Evolutionary conservation across 92 coral and sea anemone genomes (phyloP), one percentile per base, ranked within the genome.

Genomic region (Zoanthus sansibaricus): DNA sequence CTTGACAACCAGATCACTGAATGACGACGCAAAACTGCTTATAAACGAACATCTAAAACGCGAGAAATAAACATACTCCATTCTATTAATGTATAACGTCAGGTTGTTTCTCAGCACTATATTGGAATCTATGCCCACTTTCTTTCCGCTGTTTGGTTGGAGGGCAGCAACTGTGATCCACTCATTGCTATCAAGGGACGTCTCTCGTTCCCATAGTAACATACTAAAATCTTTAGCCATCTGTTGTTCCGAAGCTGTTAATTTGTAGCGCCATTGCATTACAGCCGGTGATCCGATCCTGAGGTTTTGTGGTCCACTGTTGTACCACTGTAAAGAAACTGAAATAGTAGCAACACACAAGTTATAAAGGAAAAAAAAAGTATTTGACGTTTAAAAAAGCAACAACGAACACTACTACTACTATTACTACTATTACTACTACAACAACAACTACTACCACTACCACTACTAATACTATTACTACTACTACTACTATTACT

Each of bases 201-300:
- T 46, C 32, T 80, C 85, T 46, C 85, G 61, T 66, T 80, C 85
- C 85, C 85, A 80, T 44, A 80, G 72, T 67, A 80, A 46, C 85
- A 80, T 80, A 16, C 48, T 67, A 31, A 80, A 80, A 5, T 64
- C 45, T 52, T 80, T 71, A 0, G 85, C 85, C 14, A 11, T 16
- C 55, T 67, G 47, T 80, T 80, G 85, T 67, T 80, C 85, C 46
- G 85, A 64, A 13, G 85, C 85, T 80, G 85, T 20, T 16, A 80
- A 10, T 30, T 80, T 80, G 20, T 64, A 80, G 6, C 45, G 85
- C 85, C 85, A 80, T 49, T 80, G 75, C 25, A 80, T 42, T 6
- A 18, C 8, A 9, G 66, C 42, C 17, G 51, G 18, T 42, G 85
- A 46, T 21, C 75, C 75, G 14, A 80, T 14, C 46, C 47, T 44